Evolutionary conservation across 2,797 vertebrate species (phyloP).

Genomic region (Poecilia velifera): DNA sequence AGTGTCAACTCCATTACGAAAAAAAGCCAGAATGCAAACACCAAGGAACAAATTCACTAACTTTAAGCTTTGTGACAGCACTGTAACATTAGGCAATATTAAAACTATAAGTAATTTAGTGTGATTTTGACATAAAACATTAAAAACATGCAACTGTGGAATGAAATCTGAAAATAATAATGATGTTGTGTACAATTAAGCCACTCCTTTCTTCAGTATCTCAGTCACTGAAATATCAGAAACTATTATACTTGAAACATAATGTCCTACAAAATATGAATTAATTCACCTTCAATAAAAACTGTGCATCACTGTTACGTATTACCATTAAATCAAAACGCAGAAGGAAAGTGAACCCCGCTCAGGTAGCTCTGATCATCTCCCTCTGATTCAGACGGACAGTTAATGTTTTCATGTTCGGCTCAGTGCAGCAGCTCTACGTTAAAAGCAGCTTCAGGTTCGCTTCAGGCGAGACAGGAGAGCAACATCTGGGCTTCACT

Average conservation of each 20-base stretch:
- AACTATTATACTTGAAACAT: not conserved
- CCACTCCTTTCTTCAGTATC: not conserved
- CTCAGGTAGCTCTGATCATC: not conserved
- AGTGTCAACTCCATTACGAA: no score
- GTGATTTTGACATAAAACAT: not conserved
- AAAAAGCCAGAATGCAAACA: not conserved
- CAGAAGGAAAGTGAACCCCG: not conserved
- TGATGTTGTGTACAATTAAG: not conserved
- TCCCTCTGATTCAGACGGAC: slow-evolving; percentile 10
- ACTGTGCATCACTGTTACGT: not conserved
- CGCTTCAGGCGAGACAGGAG: not conserved
- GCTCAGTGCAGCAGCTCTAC: not conserved
- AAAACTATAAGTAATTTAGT: not conserved
- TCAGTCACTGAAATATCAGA: not conserved
- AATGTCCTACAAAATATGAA: not conserved
- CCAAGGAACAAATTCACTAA: not conserved
- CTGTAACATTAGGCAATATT: not conserved
- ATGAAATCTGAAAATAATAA: not conserved
- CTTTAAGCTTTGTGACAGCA: not conserved
- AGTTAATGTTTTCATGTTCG: slow-evolving; percentile 26
- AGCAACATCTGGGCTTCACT: not conserved
- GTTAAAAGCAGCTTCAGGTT: slow-evolving; percentile 1
- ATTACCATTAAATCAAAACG: not conserved
- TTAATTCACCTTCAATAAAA: not conserved
- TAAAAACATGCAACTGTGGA: not conserved